phyloP scores from a whole-genome alignment of 2,797 vertebrate genomes.

The Acipenser oxyrinchus region DNA sequence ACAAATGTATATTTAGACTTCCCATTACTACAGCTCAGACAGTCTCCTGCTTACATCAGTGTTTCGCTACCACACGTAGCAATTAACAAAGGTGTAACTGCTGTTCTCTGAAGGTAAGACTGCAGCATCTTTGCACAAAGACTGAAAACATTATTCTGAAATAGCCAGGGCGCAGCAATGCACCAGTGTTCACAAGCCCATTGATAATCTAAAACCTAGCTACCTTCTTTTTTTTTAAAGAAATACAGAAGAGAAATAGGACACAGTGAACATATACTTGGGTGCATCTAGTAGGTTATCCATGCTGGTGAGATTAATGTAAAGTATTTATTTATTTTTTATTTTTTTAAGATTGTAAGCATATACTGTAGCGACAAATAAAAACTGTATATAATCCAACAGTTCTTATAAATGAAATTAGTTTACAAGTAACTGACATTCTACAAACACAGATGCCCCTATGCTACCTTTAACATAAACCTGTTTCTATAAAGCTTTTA shows the following conservation, averaged over 20 bases:
- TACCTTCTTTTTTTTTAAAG: too few species aligned
- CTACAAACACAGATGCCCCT: background rate
- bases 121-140: too few species aligned
- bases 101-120: too few species aligned
- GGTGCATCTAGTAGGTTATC: background rate
- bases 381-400: background rate
- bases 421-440: slow-evolving; percentile 1
- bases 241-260: background rate
- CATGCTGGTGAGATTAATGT: slow-evolving; percentile 5
- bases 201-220: too few species aligned
- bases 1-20: slow-evolving; percentile 42
- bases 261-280: background rate
- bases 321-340: background rate
- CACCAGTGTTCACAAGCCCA: too few species aligned
- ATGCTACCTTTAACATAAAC: too few species aligned
- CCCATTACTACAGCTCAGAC: slow-evolving; percentile 28
- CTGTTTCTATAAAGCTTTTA: too few species aligned
- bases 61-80: too few species aligned
- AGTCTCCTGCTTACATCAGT: too few species aligned
- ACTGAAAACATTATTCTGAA: too few species aligned
- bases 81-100: too few species aligned
- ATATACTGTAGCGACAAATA: background rate
- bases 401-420: background rate
- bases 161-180: too few species aligned
- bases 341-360: background rate